Evolutionary conservation across 2,113 vertebrate species (phyloP).

Genomic region (Orycteropus afer): DNA sequence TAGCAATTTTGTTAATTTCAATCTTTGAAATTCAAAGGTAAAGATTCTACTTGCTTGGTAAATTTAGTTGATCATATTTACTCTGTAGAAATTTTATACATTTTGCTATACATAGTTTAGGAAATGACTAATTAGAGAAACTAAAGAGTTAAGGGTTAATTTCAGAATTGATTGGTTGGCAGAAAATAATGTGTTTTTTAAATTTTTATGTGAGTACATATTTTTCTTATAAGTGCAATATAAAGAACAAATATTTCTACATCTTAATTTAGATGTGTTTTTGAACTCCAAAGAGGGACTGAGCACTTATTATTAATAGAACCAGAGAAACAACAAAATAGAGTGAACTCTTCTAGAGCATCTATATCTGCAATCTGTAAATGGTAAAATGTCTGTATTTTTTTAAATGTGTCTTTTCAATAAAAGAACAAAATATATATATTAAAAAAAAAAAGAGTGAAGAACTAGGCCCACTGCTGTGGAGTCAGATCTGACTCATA

Average conservation of each 20-base stretch:
- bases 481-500: too few species aligned
- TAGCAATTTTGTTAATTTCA: background rate
- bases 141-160: conserved; percentile 32
- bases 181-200: conserved; percentile 4
- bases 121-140: conserved; percentile 16
- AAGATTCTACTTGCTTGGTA: background rate
- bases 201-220: background rate
- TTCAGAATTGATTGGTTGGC: background rate
- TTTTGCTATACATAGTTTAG: background rate
- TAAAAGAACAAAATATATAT: conserved; percentile 90
- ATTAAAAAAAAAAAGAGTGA: too few species aligned
- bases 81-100: background rate
- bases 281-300: background rate
- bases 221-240: conserved; percentile 6
- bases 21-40: background rate
- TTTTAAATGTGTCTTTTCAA: conserved; percentile 94
- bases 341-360: conserved; percentile 85
- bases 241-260: background rate
- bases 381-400: conserved; percentile 92
- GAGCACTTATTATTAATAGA: background rate
- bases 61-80: conserved; percentile 20
- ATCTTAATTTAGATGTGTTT: conserved; percentile 12
- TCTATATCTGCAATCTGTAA: conserved; percentile 88
- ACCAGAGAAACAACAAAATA: conserved; percentile 68
- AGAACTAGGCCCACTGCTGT: too few species aligned